A percentile compares a stretch with the other conserved stretches of the same genome.
Evolutionary conservation across 2,113 vertebrate genomes (phyloP).

Genomic region (Odontesthes bonariensis): DNA sequence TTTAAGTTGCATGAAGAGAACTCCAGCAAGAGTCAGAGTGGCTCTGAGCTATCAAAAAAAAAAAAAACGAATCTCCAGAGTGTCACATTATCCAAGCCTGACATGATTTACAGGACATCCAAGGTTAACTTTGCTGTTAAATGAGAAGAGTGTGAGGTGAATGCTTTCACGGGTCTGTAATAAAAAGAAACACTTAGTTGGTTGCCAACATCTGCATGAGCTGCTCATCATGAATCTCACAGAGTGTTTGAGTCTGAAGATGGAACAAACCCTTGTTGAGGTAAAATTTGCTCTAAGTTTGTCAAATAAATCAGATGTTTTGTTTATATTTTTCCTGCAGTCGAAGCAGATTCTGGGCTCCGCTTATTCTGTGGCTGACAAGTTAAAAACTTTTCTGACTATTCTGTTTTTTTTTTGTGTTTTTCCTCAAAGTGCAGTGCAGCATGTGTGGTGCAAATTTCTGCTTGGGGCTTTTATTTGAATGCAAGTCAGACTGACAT

Average conservation of each 20-base stretch:
- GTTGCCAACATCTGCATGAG: neutral
- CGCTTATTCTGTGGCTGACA: constrained; percentile 1
- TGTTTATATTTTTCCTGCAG: constrained; percentile 18
- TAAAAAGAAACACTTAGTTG: neutral
- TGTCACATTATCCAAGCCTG: neutral
- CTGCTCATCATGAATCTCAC: neutral
- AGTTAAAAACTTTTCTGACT: neutral
- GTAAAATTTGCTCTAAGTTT: neutral
- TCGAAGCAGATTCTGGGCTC: neutral
- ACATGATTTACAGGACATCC: constrained; percentile 1
- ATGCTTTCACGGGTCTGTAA: neutral
- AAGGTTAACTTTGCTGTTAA: constrained; percentile 13
- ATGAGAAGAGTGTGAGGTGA: constrained; percentile 13
- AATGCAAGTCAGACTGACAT: neutral
- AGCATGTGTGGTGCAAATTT: neutral
- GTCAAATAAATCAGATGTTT: constrained; percentile 25
- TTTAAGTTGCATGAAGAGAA: neutral
- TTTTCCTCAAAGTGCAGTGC: neutral
- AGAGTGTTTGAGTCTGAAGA: neutral
- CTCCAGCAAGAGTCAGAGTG: neutral
- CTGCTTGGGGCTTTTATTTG: neutral
- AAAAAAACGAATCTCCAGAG: constrained; percentile 1
- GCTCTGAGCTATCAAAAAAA: neutral
- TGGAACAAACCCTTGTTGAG: neutral
- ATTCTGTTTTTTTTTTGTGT: neutral